Conservation (phyloP, 1,140 invertebrate species). For the Aleiodes sp. region DNA sequence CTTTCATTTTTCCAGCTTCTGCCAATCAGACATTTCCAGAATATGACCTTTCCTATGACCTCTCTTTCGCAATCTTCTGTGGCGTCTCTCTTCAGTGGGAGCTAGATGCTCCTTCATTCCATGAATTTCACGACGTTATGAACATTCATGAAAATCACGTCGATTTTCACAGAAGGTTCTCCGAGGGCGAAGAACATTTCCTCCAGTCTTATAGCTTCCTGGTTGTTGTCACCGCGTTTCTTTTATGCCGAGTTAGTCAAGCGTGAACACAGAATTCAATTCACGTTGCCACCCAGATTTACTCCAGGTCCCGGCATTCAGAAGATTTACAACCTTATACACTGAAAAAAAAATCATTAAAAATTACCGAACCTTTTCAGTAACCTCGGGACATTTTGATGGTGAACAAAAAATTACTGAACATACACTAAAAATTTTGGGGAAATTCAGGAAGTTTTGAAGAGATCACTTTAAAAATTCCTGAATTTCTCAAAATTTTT, state of each 20-base stretch:
- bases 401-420: too few relatives aligned
- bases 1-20: constrained; percentile 44
- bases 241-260: constrained; percentile 60
- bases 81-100: not conserved
- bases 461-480: too few relatives aligned
- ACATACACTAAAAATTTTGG: too few relatives aligned
- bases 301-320: too few relatives aligned
- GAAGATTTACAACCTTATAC: too few relatives aligned
- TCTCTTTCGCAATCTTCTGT: not conserved
- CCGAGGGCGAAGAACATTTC: constrained; percentile 26
- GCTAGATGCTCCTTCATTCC: not conserved
- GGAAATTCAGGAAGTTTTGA: too few relatives aligned
- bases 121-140: not conserved
- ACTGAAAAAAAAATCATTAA: too few relatives aligned
- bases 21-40: not conserved
- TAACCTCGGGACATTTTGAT: too few relatives aligned
- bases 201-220: constrained; percentile 53
- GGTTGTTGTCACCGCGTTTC: constrained; percentile 62
- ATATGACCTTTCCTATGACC: not conserved
- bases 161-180: not conserved
- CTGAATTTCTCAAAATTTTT: too few relatives aligned
- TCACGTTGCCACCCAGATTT: not conserved
- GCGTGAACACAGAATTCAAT: constrained; percentile 43
- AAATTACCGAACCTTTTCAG: too few relatives aligned
- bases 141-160: not conserved